Base-by-base conservation (phyloP, 1,140 invertebrate species). In the Anastrepha ludens region DNA sequence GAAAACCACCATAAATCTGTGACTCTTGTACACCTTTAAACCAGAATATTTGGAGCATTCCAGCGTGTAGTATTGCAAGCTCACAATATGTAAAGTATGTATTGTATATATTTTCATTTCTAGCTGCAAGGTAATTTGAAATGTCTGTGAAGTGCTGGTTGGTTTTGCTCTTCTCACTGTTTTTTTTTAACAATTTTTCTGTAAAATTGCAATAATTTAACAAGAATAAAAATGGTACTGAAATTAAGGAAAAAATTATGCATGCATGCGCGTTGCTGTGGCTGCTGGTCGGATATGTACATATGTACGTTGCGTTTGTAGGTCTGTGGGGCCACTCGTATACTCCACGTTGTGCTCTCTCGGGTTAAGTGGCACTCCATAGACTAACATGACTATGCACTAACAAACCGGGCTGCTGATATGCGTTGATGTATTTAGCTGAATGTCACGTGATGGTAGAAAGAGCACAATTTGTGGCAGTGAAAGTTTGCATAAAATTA, bases 161-260 rank as follows among this genome's bases (percentile, higher is more conserved):
- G 29, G 29, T 29, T 29, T 29, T 29, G 62, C 1, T 20, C 64
- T 67, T 13, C 29, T 39, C 13, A 11, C 39, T 67, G 0, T 11
- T 41, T 2, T 67, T 2, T 67, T 67, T n/a, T 29, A 67, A 39
- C 13, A 11, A 0, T 29, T 29, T 29, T 39, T 13, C 29, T 41
- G 64, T 67, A 39, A 67, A 67, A 67, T 67, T 67, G 64, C 64
- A 67, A 67, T 67, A 39, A 20, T 29, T 67, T 55, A 20, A 67
- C 20, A 67, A 67, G 39, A 15, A 20, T 67, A 67, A 67, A 67
- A 15, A 20, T 67, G 64, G 13, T 8, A 67, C 39, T 67, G 20
- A 67, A 67, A 67, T 67, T 67, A 67, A 41, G 39, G 39, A 39
- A 29, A 64, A 64, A 39, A 39, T 67, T 67, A 67, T 67, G 64